Percentiles rank a stretch among this genome's conserved stretches.
Evolutionary conservation across 2,113 vertebrate genomes (phyloP).

Genomic region (Sceloporus tristichus): DNA sequence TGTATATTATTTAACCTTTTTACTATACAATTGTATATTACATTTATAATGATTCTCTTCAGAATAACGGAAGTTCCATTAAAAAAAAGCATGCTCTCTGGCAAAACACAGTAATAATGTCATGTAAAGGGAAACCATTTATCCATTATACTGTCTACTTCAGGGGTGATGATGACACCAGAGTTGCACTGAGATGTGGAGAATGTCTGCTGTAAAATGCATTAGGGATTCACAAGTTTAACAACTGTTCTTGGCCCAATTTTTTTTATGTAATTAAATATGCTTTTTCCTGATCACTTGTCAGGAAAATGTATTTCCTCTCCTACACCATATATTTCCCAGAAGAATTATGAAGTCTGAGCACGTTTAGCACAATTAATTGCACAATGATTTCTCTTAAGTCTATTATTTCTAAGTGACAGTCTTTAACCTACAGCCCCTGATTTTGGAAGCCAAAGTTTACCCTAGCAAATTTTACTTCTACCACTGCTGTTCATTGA

Average conservation of each 20-base stretch:
- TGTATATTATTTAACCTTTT: neutral
- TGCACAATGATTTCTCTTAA: neutral
- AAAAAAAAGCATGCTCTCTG: neutral
- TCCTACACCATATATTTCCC: constrained; percentile 23
- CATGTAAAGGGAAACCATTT: constrained; percentile 21
- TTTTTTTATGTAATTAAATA: constrained; percentile 27
- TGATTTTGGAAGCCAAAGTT: neutral
- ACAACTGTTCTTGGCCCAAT: constrained; percentile 4
- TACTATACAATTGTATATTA: neutral
- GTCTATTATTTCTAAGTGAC: constrained; percentile 1
- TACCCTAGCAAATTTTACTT: neutral
- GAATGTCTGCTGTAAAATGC: neutral
- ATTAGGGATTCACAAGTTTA: constrained; percentile 39
- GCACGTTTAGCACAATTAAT: constrained; percentile 4
- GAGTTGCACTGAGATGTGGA: constrained; percentile 18
- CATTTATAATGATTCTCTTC: neutral
- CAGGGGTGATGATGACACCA: constrained; percentile 15
- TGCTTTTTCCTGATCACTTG: neutral
- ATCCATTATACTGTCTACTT: constrained; percentile 14
- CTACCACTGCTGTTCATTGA: neutral
- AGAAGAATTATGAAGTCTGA: constrained; percentile 18
- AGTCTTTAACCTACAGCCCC: constrained; percentile 17
- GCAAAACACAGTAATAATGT: constrained; percentile 12
- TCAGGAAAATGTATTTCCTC: constrained; percentile 5
- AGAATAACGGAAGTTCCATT: neutral